A percentile compares a stretch with the other conserved stretches of the same genome.
Conservation (phyloP, 2,113 vertebrate species). For the Phyllopteryx taeniolatus region DNA sequence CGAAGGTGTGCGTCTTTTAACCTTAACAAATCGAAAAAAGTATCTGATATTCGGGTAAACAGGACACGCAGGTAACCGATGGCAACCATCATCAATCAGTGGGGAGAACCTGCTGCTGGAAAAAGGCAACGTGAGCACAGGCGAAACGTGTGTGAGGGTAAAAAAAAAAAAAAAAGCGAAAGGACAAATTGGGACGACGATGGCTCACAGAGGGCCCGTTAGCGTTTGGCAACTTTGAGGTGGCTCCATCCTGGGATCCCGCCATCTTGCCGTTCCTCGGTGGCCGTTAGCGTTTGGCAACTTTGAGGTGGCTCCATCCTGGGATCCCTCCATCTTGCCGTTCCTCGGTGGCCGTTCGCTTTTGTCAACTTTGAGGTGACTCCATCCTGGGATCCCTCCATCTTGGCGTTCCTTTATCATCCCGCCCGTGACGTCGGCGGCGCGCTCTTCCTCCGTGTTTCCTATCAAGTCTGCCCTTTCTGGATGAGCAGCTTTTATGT, state of each 20-base stretch:
- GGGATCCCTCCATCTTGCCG: background rate
- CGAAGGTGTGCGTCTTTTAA: too few relatives aligned
- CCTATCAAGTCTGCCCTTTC: slow-evolving; percentile 66
- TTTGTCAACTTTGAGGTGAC: background rate
- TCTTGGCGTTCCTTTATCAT: background rate
- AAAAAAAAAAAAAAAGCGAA: too few relatives aligned
- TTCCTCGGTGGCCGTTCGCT: background rate
- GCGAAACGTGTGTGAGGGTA: slow-evolving; percentile 3
- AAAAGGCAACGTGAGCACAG: slow-evolving; percentile 65
- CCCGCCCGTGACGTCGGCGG: slow-evolving; percentile 23
- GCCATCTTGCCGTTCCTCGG: background rate
- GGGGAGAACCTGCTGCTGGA: slow-evolving; percentile 70
- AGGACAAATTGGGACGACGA: slow-evolving; percentile 56
- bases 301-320: background rate
- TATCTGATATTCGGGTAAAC: background rate
- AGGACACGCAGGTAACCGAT: slow-evolving; percentile 63
- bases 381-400: background rate
- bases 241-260: background rate
- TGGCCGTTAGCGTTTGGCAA: too few relatives aligned
- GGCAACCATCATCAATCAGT: slow-evolving; percentile 71
- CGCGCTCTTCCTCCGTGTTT: slow-evolving; percentile 35
- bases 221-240: background rate
- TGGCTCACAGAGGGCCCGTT: slow-evolving; percentile 39
- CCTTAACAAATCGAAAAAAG: too few relatives aligned
- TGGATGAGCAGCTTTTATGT: slow-evolving; percentile 71